Evolutionary conservation across 2,113 vertebrate species (phyloP), one percentile per base, ranked within the genome.

Genomic region (Epinephelus moara): DNA sequence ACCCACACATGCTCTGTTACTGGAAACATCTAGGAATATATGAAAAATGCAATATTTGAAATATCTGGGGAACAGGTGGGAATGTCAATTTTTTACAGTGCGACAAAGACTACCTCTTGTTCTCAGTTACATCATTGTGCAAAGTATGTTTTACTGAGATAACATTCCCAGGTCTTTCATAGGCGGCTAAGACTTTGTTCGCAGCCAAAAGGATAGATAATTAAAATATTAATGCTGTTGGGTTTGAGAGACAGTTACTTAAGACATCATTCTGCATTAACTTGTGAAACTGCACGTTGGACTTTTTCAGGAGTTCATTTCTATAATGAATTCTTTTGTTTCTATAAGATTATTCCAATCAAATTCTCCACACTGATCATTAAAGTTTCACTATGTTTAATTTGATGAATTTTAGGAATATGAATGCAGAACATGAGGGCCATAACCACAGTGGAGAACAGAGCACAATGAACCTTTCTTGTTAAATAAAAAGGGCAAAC

Each of bases 31-130:
- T 67, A 60, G 13, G 49, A 81, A 42, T 80, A 68, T 21, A 84
- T 72, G 42, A 70, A 71, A 33, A 81, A 87, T 37, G 60, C 25
- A 67, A 75, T 50, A 78, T 90, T 52, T 50, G 23, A 69, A 81
- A 47, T 69, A 73, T 77, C 69, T 0, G 17, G 50, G 77, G 71
- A 77, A 37, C 53, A 85, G 73, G 70, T 85, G 64, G 80, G 14
- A 71, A 67, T 59, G 78, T 73, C 67, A 69, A 3, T 60, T 78
- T 37, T 42, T 27, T 17, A 49, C 9, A 56, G 2, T 7, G 14
- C 64, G 13, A 75, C 49, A 52, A 59, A 47, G 27, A 18, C 12
- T 0, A 10, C 30, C 19, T 71, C 47, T 64, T 63, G 42, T 78
- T 84, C 68, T 63, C 53, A 12, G 30, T 81, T 75, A 56, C 70